Conservation (phyloP, 2,797 vertebrate genomes). For the Spinus olivaceus region DNA sequence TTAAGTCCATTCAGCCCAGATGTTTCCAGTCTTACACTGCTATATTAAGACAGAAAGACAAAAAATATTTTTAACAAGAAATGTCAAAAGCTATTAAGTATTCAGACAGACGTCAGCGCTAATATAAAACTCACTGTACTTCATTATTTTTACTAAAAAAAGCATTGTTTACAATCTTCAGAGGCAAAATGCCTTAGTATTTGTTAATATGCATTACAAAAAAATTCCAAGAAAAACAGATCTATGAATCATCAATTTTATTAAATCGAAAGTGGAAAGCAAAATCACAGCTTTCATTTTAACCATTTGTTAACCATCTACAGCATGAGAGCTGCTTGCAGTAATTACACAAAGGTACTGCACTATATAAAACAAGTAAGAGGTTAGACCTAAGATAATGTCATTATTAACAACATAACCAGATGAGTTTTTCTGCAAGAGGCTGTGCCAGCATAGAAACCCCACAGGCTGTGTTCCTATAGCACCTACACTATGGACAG, state of each 20-base stretch:
- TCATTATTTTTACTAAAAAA: not conserved
- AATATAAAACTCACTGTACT: not conserved
- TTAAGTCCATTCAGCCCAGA: constrained; percentile 82
- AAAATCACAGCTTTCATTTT: not conserved
- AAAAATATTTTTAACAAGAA: not conserved
- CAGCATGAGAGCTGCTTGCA: not conserved
- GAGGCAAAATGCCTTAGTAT: not conserved
- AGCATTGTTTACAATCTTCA: not conserved
- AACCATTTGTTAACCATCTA: not conserved
- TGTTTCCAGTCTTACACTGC: constrained; percentile 75
- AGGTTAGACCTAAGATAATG: not conserved
- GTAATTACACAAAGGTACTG: not conserved
- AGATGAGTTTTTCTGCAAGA: not conserved
- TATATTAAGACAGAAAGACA: constrained; percentile 59
- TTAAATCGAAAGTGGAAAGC: not conserved
- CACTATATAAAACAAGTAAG: not conserved
- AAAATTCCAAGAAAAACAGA: not conserved
- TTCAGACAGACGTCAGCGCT: not conserved
- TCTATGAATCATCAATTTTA: not conserved
- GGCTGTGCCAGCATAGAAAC: not conserved
- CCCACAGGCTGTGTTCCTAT: not conserved
- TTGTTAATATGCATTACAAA: not conserved
- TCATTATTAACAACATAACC: not conserved
- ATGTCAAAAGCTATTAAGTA: not conserved
- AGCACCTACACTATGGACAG: constrained; percentile 28